Evolutionary conservation across 2,888 invertebrate species (phyloP), one percentile per base, ranked within the genome.

Genomic region (Taenaris catops): DNA sequence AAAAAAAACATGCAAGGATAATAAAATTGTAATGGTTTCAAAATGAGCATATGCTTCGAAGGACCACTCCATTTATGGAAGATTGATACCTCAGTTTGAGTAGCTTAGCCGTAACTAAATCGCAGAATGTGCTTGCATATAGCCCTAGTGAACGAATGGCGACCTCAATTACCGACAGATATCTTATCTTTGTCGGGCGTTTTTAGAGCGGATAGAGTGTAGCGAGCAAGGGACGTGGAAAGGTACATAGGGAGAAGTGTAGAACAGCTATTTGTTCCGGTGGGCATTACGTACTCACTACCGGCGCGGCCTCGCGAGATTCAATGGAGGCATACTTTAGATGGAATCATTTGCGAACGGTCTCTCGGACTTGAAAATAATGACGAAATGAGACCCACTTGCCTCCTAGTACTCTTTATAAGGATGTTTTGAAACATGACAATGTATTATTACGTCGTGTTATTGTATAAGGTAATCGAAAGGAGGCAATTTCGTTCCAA

Each of bases 261-360:
- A 41, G 42, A 44, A 41, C 41, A 45, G 35, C 26, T 40, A 49
- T 59, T 59, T 57, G 63, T 54, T 53, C 58, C 58, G 59, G 51
- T 49, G 58, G 31, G 40, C 28, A 43, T 32, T 43, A 43, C 41
- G 25, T 37, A 43, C 29, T 18, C 29, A 37, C 23, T 32, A 28
- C 40, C 55, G 55, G 50, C 56, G 52, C 70, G 78, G 68, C 83
- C 81, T 83, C 83, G 80, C 60, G 45, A 47, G 83, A 74, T 55
- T n/a, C n/a, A n/a, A n/a, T n/a, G n/a, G n/a, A n/a, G n/a, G n/a
- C n/a, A n/a, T n/a, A n/a, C n/a, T n/a, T n/a, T n/a, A n/a, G n/a
- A n/a, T n/a, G n/a, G n/a, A n/a, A n/a, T n/a, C n/a, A n/a, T n/a
- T n/a, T n/a, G n/a, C n/a, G n/a, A n/a, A n/a, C n/a, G n/a, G n/a